Base-by-base conservation (phyloP, 2,113 vertebrate species). In the Lophotis ruficrista region DNA sequence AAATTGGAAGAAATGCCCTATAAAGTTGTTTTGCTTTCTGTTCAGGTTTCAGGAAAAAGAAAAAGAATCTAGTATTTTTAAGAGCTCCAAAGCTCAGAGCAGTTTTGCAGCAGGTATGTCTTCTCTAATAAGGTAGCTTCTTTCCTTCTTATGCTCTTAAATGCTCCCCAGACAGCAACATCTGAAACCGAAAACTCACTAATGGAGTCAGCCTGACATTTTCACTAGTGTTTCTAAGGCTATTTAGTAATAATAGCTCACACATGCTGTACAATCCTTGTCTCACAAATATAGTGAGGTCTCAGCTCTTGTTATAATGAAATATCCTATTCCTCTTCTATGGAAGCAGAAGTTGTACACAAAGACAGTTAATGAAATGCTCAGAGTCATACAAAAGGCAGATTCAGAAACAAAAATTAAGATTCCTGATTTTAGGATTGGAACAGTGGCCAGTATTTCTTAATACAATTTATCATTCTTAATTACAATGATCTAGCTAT, bases 51-150 rank as follows among this genome's bases (percentile, higher is more conserved):
- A 62, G 28, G 7, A 28, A 43, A 18, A 57, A 58, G 27, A 77
- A 22, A 16, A 43, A 43, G 41, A 43, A 31, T 9, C 45, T 62
- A 47, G 20, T 68, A 43, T 79, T 89, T 79, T 81, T 53, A 69
- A 53, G 56, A 71, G 35, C 48, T 64, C 20, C 62, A 66, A 92
- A 92, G 30, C 64, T 87, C 66, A 62, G 45, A 84, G n/a, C 54
- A 77, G 37, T 95, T 61, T 83, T 83, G 43, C 48, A 89, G 80
- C 53, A 92, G 68, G n/a, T 83, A 53, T 17, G 2, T 37, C 47
- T 87, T 85, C 33, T 92, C 57, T 90, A 95, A 95, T 75, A 90
- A 70, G 47, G n/a, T 43, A 64, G 30, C 10, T 87, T 87, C 51
- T 72, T 71, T 91, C 70, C 89, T 81, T 30, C 47, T 93, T 87